A percentile compares a stretch with the other conserved stretches of the same genome.
Evolutionary conservation across 2,888 invertebrate species (phyloP).

Genomic region (Oligia strigilis): DNA sequence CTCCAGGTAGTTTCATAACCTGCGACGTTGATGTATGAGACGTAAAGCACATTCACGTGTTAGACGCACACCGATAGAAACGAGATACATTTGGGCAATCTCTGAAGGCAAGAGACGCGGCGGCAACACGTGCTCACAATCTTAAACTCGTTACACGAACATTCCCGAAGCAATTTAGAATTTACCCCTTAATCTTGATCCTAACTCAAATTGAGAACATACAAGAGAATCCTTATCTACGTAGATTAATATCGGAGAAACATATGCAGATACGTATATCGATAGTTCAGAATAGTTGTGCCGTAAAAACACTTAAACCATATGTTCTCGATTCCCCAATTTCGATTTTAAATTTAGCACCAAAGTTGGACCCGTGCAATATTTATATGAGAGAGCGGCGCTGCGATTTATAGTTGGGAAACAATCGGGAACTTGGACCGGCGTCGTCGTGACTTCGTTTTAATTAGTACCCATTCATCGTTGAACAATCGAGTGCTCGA

Average conservation of each 20-base stretch:
- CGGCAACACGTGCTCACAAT: conserved; percentile 85
- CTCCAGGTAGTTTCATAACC: conserved; percentile 83
- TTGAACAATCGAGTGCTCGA: conserved; percentile 89
- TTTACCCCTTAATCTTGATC: conserved; percentile 82
- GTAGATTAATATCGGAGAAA: conserved; percentile 73
- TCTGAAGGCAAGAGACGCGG: conserved; percentile 74
- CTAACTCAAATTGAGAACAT: conserved; percentile 74
- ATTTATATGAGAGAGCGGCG: conserved; percentile 86
- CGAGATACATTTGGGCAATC: conserved; percentile 82
- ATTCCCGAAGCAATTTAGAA: conserved; percentile 84
- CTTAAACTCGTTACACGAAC: conserved; percentile 86
- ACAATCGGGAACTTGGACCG: conserved; percentile 88
- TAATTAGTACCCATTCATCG: conserved; percentile 91
- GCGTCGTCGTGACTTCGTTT: conserved; percentile 89
- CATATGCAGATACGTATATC: conserved; percentile 57
- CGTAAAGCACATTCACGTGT: conserved; percentile 69
- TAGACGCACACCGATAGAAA: conserved; percentile 70
- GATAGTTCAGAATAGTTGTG: conserved; percentile 59
- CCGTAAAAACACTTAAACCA: conserved; percentile 70
- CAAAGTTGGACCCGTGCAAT: conserved; percentile 85
- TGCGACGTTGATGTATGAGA: conserved; percentile 85
- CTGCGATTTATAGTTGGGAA: conserved; percentile 88
- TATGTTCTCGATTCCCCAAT: conserved; percentile 78
- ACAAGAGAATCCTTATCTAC: conserved; percentile 73
- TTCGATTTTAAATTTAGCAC: conserved; percentile 88